Conservation (phyloP, 1,140 invertebrate genomes). For the Probaryconus sp. region DNA sequence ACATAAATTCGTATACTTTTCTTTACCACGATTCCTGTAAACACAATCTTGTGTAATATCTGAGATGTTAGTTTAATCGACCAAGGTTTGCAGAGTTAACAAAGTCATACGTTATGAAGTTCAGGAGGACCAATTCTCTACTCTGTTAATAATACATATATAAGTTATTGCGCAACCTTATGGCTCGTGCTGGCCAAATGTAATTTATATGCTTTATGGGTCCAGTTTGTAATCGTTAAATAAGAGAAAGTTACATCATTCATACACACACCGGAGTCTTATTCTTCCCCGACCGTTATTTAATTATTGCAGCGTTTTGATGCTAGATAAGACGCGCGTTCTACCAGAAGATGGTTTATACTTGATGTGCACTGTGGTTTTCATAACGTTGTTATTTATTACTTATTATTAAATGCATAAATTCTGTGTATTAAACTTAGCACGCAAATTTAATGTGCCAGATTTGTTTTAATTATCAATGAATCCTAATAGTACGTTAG, state of each 20-base stretch:
- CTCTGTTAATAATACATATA: conserved; percentile 39
- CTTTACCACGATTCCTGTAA: not conserved
- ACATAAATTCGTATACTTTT: too few species aligned
- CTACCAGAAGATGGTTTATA: conserved; percentile 17
- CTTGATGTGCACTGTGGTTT: conserved; percentile 28
- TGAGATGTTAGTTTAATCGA: conserved; percentile 32
- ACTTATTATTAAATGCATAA: conserved; percentile 30
- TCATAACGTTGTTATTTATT: conserved; percentile 48
- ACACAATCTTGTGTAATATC: conserved; percentile 15
- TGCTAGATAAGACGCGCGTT: conserved; percentile 42
- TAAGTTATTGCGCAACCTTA: conserved; percentile 37
- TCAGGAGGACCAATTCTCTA: conserved; percentile 22
- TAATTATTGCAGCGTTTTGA: conserved; percentile 45
- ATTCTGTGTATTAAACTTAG: conserved; percentile 20
- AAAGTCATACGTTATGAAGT: conserved; percentile 32
- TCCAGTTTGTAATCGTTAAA: conserved; percentile 39
- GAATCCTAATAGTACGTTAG: too few species aligned
- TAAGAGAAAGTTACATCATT: conserved; percentile 47
- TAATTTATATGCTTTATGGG: conserved; percentile 38
- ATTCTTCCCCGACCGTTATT: conserved; percentile 39
- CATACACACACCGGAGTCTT: conserved; percentile 26
- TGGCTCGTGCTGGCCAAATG: conserved; percentile 8
- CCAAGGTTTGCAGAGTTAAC: conserved; percentile 28
- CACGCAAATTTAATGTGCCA: conserved; percentile 17
- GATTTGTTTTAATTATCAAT: conserved; percentile 23